phyloP scores from a whole-genome alignment of 2,888 invertebrate species.

The Ennomos quercinarius region DNA sequence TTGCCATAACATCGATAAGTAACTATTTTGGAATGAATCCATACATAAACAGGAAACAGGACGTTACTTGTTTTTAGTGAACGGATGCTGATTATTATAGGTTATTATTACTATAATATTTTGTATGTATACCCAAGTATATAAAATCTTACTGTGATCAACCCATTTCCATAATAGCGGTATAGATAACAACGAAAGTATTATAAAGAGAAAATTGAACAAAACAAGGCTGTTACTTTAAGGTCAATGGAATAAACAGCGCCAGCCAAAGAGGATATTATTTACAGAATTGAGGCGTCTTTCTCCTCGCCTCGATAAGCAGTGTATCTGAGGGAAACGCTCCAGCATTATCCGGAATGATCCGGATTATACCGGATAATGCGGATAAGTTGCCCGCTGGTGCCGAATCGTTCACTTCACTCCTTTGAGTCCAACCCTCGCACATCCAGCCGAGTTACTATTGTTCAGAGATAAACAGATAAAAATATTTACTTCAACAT shows the following conservation, averaged over 20 bases:
- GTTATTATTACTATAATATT: too few relatives aligned
- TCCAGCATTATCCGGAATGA: constrained; percentile 71
- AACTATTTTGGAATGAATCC: too few relatives aligned
- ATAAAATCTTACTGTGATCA: not conserved
- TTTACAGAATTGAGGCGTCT: constrained; percentile 52
- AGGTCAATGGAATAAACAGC: constrained; percentile 39
- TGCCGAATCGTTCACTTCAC: constrained; percentile 52
- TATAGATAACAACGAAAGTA: constrained; percentile 7
- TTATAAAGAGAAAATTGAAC: constrained; percentile 10
- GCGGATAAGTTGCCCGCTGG: constrained; percentile 63
- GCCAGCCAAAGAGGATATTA: constrained; percentile 48
- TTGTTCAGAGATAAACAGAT: constrained; percentile 42
- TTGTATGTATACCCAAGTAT: too few relatives aligned
- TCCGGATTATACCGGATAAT: constrained; percentile 78
- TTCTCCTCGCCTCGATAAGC: constrained; percentile 55
- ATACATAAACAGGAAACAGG: too few relatives aligned
- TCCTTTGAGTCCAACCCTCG: constrained; percentile 54
- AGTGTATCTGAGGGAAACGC: constrained; percentile 58
- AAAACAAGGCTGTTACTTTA: constrained; percentile 20
- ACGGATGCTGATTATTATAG: too few relatives aligned
- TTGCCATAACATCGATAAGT: too few relatives aligned
- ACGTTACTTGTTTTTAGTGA: too few relatives aligned
- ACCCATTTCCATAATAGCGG: constrained; percentile 5
- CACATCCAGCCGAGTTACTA: constrained; percentile 52
- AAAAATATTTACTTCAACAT: constrained; percentile 26